Evolutionary conservation across 2,888 invertebrate genomes (phyloP).

Genomic region (Machimus atricapillus): DNA sequence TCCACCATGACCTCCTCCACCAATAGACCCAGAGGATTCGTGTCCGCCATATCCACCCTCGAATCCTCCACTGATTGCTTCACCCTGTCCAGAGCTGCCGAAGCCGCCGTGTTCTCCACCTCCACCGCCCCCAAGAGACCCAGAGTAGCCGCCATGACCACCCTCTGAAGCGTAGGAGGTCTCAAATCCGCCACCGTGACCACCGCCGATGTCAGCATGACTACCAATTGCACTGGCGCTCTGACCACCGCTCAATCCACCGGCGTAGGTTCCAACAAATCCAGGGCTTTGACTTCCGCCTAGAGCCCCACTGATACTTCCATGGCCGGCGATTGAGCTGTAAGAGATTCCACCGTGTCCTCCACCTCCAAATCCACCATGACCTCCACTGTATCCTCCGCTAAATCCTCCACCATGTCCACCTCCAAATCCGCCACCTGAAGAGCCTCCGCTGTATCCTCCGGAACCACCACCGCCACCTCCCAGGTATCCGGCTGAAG

Average conservation of each 20-base stretch:
- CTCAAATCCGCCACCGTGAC: neutral
- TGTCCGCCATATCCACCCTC: neutral
- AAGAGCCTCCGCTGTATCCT: constrained; percentile 45
- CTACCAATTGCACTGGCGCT: neutral
- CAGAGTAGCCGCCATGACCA: neutral
- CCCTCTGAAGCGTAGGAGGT: neutral
- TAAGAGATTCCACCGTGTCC: neutral
- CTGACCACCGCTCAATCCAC: constrained; percentile 44
- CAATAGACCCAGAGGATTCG: neutral
- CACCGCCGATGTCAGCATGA: constrained; percentile 4
- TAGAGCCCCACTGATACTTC: constrained; percentile 45
- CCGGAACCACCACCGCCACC: neutral
- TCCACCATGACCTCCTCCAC: neutral
- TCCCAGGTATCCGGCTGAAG: constrained; percentile 47
- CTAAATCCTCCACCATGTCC: constrained; percentile 39
- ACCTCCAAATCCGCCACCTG: constrained; percentile 42
- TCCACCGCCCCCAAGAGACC: neutral
- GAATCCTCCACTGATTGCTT: neutral
- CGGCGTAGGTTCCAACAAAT: constrained; percentile 45
- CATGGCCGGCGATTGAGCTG: neutral
- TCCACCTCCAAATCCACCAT: neutral
- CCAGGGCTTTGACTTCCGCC: constrained; percentile 44
- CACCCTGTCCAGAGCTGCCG: neutral
- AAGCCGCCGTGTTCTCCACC: neutral
- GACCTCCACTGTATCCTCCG: neutral